phyloP scores from a whole-genome alignment of 1,140 invertebrate genomes.

The Drosophila navojoa region DNA sequence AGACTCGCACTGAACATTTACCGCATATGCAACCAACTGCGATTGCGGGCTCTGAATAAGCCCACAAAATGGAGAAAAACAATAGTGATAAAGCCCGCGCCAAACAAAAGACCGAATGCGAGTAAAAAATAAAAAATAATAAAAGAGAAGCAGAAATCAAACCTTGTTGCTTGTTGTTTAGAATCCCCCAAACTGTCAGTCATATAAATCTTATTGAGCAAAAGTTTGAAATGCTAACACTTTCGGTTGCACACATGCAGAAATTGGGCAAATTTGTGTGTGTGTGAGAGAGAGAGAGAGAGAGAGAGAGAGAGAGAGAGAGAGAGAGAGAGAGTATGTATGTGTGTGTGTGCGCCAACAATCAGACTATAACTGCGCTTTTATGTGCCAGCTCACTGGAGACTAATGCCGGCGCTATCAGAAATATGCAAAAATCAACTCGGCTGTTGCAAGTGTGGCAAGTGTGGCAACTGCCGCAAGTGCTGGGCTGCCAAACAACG shows the following conservation, averaged over 20 bases:
- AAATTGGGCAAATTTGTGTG: not conserved
- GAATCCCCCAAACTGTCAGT: slow-evolving; percentile 61
- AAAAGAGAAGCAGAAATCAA: slow-evolving; percentile 39
- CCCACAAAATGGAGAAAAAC: not conserved
- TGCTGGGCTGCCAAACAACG: slow-evolving; percentile 53
- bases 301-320: too few species aligned
- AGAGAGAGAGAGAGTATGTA: not conserved
- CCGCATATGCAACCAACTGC: not conserved
- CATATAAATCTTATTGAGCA: slow-evolving; percentile 71
- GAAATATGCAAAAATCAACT: slow-evolving; percentile 78
- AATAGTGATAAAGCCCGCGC: not conserved
- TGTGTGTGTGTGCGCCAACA: slow-evolving; percentile 51
- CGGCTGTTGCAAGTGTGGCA: slow-evolving; percentile 55
- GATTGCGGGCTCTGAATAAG: not conserved
- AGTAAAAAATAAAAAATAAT: not conserved
- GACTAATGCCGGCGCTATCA: slow-evolving; percentile 74
- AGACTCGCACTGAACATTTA: too few species aligned
- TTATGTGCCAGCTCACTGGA: slow-evolving; percentile 77
- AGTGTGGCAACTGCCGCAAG: slow-evolving; percentile 56
- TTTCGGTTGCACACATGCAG: slow-evolving; percentile 26
- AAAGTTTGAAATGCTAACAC: slow-evolving; percentile 73
- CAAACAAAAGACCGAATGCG: not conserved
- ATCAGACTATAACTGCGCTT: slow-evolving; percentile 78
- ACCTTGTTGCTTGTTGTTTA: slow-evolving; percentile 41
- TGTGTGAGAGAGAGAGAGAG: too few species aligned